A percentile compares a stretch with the other conserved stretches of the same genome.
Evolutionary conservation across 2,797 vertebrate genomes (phyloP).

Genomic region (Diglossa cyanea): DNA sequence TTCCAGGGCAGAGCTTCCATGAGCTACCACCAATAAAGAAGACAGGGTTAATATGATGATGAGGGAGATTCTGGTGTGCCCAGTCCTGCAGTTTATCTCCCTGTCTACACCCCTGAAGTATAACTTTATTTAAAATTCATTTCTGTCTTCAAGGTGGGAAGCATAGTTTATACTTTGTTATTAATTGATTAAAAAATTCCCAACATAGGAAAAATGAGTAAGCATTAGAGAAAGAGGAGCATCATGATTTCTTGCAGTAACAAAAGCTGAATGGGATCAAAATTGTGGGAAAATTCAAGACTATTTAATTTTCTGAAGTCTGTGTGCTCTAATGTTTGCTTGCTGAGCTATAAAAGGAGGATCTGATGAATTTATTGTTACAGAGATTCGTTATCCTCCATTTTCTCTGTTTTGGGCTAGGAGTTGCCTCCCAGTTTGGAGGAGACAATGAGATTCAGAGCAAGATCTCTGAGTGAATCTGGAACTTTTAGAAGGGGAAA

Average conservation of each 20-base stretch:
- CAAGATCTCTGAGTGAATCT: background rate
- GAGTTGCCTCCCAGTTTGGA: background rate
- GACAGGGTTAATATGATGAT: background rate
- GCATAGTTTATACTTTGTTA: background rate
- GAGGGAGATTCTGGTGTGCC: background rate
- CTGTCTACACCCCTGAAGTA: background rate
- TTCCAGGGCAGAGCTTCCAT: background rate
- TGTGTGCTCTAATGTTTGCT: background rate
- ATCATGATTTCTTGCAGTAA: background rate
- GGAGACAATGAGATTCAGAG: background rate
- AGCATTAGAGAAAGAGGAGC: background rate
- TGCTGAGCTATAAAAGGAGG: background rate
- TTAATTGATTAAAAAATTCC: background rate
- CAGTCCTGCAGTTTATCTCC: background rate
- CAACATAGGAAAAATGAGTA: accelerated
- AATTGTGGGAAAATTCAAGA: background rate
- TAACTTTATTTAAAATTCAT: background rate
- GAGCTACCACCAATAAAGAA: background rate
- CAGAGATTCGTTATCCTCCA: background rate
- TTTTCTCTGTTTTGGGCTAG: background rate
- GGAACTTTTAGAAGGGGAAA: background rate
- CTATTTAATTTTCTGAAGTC: background rate
- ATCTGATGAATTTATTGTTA: background rate
- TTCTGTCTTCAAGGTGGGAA: background rate
- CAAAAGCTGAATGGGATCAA: background rate